phyloP scores from a whole-genome alignment of 2,113 vertebrate species.

The Hirundichthys speculiger region DNA sequence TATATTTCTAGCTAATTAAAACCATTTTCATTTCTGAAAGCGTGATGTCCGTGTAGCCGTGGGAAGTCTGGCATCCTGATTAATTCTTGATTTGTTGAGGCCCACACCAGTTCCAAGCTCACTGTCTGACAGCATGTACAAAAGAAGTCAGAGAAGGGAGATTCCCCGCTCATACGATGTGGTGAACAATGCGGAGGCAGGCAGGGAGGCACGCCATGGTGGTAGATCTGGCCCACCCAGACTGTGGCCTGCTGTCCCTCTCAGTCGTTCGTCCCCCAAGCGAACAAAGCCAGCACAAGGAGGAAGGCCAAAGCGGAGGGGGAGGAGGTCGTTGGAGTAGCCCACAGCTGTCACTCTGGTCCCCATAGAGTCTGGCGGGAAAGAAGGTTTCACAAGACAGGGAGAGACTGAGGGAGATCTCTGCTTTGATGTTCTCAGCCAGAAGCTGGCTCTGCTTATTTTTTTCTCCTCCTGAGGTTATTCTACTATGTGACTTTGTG shows the following conservation, averaged over 20 bases:
- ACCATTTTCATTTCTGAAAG: not conserved
- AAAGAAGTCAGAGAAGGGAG: constrained; percentile 44
- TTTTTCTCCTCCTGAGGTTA: no score
- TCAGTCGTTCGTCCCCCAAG: constrained; percentile 62
- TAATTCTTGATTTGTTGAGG: constrained; percentile 30
- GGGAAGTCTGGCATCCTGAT: constrained; percentile 24
- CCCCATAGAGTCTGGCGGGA: constrained; percentile 56
- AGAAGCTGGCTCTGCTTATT: constrained; percentile 2
- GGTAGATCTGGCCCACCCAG: constrained; percentile 79
- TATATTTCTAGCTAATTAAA: not conserved
- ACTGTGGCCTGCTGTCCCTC: constrained; percentile 71
- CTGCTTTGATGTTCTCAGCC: constrained; percentile 13
- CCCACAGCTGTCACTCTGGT: constrained; percentile 78
- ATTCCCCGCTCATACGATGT: constrained; percentile 33
- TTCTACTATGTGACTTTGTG: no score
- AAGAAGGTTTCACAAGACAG: constrained; percentile 18
- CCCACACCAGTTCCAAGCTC: constrained; percentile 34
- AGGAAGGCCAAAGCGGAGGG: constrained; percentile 22
- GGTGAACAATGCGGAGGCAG: constrained; percentile 57
- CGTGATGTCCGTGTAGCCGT: not conserved
- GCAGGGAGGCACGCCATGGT: constrained; percentile 41
- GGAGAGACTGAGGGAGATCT: constrained; percentile 8
- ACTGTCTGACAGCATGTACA: constrained; percentile 50
- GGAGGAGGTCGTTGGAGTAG: constrained; percentile 29
- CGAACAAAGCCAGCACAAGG: constrained; percentile 74